Conservation (phyloP, 2,113 vertebrate genomes). For the Lagenorhynchus albirostris region DNA sequence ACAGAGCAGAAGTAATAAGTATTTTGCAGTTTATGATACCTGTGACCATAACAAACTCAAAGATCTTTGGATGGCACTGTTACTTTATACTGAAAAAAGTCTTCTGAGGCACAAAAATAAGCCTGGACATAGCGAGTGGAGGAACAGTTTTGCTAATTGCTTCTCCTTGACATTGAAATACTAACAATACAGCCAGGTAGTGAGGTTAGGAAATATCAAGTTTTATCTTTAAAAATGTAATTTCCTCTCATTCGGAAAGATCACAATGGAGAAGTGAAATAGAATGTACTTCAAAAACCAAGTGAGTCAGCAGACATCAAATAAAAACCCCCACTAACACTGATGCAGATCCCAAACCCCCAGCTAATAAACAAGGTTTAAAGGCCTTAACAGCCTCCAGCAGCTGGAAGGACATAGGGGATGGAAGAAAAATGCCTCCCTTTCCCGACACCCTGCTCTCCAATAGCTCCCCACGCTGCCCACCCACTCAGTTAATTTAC, state of each 20-base stretch:
- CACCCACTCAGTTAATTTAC: constrained; percentile 54
- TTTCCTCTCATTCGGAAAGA: constrained; percentile 56
- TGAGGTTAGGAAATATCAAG: constrained; percentile 48
- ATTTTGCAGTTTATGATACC: not conserved
- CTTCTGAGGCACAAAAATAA: not conserved
- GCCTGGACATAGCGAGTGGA: not conserved
- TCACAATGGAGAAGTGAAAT: constrained; percentile 48
- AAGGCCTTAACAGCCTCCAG: constrained; percentile 52
- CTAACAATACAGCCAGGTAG: constrained; percentile 32
- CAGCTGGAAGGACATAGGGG: constrained; percentile 45
- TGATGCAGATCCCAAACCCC: constrained; percentile 61
- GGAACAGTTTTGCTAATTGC: constrained; percentile 26
- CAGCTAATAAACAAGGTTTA: constrained; percentile 68
- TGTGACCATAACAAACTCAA: not conserved
- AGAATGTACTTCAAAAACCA: constrained; percentile 53
- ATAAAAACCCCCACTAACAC: constrained; percentile 58
- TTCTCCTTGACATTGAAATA: constrained; percentile 34
- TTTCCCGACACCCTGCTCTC: constrained; percentile 33
- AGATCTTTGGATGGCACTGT: not conserved
- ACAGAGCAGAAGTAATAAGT: not conserved
- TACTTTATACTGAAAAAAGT: not conserved
- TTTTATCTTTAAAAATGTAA: constrained; percentile 34
- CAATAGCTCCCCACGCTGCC: not conserved
- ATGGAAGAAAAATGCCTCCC: constrained; percentile 50
- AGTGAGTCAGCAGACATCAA: constrained; percentile 71